phyloP scores from a whole-genome alignment of 2,888 invertebrate genomes.

The Cryptophagus acutangulus region DNA sequence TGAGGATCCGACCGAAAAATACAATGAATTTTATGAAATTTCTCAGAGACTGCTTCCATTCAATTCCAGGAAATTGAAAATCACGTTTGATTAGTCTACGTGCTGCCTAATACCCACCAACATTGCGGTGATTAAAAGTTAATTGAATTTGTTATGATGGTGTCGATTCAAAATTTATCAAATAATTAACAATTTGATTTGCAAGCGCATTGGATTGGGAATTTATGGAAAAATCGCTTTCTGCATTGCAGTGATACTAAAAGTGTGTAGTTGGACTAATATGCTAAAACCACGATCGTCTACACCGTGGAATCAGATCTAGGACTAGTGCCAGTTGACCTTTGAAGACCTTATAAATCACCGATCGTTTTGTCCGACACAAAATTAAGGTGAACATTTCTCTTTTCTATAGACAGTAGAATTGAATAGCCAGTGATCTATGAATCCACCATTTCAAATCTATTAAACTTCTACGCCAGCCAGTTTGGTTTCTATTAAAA shows the following conservation, averaged over 20 bases:
- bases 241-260: conserved; percentile 6
- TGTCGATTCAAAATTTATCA: conserved; percentile 29
- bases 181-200: conserved; percentile 31
- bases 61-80: too few species aligned
- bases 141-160: conserved; percentile 22
- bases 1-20: too few species aligned
- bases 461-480: too few species aligned
- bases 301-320: conserved; percentile 32
- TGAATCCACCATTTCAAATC: conserved; percentile 19
- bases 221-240: neutral
- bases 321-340: conserved; percentile 45
- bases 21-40: too few species aligned
- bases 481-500: too few species aligned
- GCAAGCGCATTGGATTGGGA: conserved; percentile 1
- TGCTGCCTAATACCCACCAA: too few species aligned
- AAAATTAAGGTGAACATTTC: conserved; percentile 45
- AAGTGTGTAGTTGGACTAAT: too few species aligned
- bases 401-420: conserved; percentile 40
- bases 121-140: too few species aligned
- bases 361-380: conserved; percentile 39
- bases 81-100: too few species aligned
- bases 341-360: conserved; percentile 41
- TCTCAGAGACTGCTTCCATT: too few species aligned
- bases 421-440: conserved; percentile 40
- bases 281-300: too few species aligned